A percentile compares a stretch with the other conserved stretches of the same genome.
Conservation (phyloP, 2,113 vertebrate species). For the Promerops cafer region DNA sequence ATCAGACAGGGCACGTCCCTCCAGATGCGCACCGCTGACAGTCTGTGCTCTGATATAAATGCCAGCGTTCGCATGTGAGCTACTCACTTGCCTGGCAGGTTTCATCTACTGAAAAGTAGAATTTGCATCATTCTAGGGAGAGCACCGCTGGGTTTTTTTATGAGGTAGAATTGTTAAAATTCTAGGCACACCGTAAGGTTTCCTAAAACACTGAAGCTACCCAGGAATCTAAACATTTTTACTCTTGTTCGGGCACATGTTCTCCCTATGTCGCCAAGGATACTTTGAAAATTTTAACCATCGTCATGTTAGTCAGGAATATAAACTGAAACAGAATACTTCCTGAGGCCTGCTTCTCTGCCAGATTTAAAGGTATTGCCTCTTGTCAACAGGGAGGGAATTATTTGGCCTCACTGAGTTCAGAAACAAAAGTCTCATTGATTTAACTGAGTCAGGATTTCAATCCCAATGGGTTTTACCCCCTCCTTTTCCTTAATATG, state of each 20-base stretch:
- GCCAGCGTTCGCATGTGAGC: background rate
- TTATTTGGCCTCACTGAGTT: background rate
- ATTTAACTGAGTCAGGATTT: background rate
- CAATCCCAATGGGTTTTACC: background rate
- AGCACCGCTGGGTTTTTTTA: background rate
- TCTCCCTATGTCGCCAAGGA: background rate
- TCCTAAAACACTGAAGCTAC: background rate
- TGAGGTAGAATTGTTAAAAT: background rate
- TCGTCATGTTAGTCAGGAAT: background rate
- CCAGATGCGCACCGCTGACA: background rate
- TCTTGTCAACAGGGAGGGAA: background rate
- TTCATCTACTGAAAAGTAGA: background rate
- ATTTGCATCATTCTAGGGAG: background rate
- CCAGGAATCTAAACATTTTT: background rate
- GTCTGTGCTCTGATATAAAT: background rate
- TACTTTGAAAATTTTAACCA: background rate
- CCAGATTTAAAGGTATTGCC: background rate
- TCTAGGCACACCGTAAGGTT: background rate
- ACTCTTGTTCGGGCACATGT: background rate
- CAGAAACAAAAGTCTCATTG: constrained; percentile 1
- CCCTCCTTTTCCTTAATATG: constrained; percentile 29
- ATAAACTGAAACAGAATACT: background rate
- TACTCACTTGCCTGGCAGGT: background rate
- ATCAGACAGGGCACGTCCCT: background rate
- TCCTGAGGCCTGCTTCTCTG: background rate